phyloP scores from a whole-genome alignment of 2,113 vertebrate genomes.

The Corythaeola cristata region DNA sequence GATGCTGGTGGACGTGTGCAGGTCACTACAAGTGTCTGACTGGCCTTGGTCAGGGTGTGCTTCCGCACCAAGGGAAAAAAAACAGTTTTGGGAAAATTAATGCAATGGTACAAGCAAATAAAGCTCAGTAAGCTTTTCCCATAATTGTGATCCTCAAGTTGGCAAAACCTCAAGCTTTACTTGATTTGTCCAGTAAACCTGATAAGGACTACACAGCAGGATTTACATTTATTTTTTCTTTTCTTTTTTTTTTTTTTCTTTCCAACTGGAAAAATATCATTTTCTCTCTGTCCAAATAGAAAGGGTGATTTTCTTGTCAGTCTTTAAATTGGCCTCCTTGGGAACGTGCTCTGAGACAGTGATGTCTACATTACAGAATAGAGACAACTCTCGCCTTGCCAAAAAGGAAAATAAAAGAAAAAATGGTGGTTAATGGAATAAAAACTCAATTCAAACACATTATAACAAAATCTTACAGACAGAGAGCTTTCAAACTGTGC shows the following conservation, averaged over 20 bases:
- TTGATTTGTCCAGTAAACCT: not conserved
- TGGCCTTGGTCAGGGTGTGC: not conserved
- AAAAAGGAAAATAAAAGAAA: not conserved
- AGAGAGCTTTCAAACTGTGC: not conserved
- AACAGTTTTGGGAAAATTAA: not conserved
- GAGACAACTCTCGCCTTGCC: not conserved
- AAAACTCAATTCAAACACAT: not conserved
- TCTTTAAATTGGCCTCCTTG: conserved; percentile 47
- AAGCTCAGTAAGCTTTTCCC: not conserved
- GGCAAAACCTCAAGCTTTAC: not conserved
- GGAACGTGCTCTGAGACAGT: not conserved
- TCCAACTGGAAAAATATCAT: not conserved
- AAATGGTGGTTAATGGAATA: not conserved
- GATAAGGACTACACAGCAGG: not conserved
- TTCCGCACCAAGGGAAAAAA: not conserved
- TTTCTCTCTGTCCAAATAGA: conserved; percentile 1
- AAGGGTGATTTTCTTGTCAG: conserved; percentile 6
- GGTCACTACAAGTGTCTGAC: not conserved
- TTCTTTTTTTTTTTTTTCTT: not conserved
- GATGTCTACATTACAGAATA: conserved; percentile 34
- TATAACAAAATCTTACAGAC: not conserved
- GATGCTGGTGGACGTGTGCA: not conserved
- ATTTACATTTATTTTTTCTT: not conserved
- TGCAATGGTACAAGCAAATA: not conserved
- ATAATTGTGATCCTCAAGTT: not conserved